phyloP scores from a whole-genome alignment of 1,140 invertebrate species.

The Caenorhabditis brenneri region DNA sequence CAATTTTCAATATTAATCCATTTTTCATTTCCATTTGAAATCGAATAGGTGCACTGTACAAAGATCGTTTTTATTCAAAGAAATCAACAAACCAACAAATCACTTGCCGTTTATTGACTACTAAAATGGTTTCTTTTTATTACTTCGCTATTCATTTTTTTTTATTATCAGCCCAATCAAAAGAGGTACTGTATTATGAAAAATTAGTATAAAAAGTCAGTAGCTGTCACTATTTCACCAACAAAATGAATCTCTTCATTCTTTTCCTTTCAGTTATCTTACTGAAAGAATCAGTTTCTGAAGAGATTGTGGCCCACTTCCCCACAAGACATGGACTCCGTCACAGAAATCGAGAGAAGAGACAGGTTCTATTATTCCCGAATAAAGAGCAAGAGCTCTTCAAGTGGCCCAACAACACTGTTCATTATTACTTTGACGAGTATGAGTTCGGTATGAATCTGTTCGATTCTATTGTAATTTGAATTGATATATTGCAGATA shows the following conservation, averaged over 20 bases:
- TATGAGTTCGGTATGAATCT: background rate
- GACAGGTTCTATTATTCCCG: background rate
- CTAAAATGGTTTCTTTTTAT: too few relatives aligned
- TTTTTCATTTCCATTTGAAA: too few relatives aligned
- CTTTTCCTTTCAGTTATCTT: background rate
- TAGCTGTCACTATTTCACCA: too few relatives aligned
- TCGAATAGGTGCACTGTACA: too few relatives aligned
- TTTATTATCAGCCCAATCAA: too few relatives aligned
- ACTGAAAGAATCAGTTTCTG: background rate
- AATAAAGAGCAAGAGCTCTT: background rate
- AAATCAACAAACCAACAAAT: too few relatives aligned
- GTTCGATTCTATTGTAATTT: background rate
- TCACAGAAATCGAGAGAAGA: background rate
- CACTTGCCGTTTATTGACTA: too few relatives aligned
- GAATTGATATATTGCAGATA: background rate
- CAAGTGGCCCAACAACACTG: conserved; percentile 1
- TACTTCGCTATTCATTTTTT: too few relatives aligned
- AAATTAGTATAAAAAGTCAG: too few relatives aligned
- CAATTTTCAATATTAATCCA: too few relatives aligned
- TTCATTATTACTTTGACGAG: background rate
- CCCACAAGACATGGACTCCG: background rate
- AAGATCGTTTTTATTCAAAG: too few relatives aligned
- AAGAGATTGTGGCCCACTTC: background rate
- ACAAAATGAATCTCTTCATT: background rate
- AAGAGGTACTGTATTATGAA: too few relatives aligned